These are phyloP conservation scores for Arctocebus calabarensis DNA, from an alignment of 2,797 vertebrate species.

Conservation along the genomic window DNA sequence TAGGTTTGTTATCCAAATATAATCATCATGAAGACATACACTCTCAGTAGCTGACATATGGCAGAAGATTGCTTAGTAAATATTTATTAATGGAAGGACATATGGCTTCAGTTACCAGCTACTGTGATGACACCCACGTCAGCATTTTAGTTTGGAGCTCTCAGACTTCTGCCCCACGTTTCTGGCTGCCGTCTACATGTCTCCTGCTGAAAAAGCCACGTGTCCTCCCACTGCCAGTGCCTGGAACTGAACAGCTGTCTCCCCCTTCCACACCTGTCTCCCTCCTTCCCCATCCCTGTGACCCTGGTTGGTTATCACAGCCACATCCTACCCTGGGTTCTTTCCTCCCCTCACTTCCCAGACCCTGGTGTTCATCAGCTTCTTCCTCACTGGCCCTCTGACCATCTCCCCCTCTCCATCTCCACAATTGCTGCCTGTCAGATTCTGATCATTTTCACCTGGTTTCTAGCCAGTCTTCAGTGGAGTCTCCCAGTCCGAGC, in stretches of 20 bases:
- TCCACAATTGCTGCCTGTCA: neutral
- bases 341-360: neutral
- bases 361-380: neutral
- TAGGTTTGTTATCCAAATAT: constrained; percentile 24
- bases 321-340: neutral
- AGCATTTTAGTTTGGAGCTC: neutral
- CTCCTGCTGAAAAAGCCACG: neutral
- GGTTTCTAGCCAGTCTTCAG: neutral
- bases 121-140: neutral
- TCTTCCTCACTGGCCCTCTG: neutral
- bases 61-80: constrained; percentile 33
- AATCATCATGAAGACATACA: neutral
- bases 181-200: neutral
- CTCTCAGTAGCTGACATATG: neutral
- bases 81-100: constrained; percentile 56
- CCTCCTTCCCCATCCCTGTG: neutral
- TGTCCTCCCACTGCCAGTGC: neutral
- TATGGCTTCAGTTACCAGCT: neutral
- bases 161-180: neutral
- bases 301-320: neutral
- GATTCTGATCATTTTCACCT: neutral
- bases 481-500: neutral
- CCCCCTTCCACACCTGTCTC: neutral
- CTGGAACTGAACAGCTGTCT: neutral
- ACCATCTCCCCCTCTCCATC: neutral